phyloP scores from a whole-genome alignment of 2,797 vertebrate species.

The Myotis findleyi region DNA sequence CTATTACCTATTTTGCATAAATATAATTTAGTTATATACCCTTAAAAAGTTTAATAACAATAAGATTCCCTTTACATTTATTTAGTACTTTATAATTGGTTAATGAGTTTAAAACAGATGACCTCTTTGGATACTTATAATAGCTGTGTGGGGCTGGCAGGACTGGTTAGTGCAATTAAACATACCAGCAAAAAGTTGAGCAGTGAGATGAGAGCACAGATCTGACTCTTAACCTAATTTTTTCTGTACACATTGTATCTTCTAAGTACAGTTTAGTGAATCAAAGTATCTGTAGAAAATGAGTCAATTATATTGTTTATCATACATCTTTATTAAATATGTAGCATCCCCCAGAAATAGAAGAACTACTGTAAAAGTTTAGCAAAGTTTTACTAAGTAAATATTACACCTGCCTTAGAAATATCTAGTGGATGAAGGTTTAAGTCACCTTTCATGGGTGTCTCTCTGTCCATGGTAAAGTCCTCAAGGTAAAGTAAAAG shows the following conservation, averaged over 20 bases:
- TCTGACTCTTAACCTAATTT: neutral
- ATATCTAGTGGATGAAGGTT: neutral
- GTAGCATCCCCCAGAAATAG: neutral
- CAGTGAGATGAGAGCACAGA: neutral
- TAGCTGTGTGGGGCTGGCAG: fast-evolving
- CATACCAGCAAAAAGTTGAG: neutral
- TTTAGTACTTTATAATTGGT: neutral
- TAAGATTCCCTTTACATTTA: neutral
- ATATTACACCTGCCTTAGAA: neutral
- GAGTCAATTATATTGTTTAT: neutral
- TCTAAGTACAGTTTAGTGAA: neutral
- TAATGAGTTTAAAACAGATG: neutral
- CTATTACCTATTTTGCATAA: neutral
- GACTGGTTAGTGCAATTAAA: neutral
- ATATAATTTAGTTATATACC: neutral
- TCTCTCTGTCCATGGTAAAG: neutral
- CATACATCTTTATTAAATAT: neutral
- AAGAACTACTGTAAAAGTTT: neutral
- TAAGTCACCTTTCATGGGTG: neutral
- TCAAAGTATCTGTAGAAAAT: neutral
- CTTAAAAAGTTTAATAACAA: neutral
- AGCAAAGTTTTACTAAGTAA: neutral
- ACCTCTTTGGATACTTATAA: neutral
- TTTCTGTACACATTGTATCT: neutral
- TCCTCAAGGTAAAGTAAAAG: neutral